phyloP scores from a whole-genome alignment of 2,113 vertebrate species.

The Pterophyllum scalare region DNA sequence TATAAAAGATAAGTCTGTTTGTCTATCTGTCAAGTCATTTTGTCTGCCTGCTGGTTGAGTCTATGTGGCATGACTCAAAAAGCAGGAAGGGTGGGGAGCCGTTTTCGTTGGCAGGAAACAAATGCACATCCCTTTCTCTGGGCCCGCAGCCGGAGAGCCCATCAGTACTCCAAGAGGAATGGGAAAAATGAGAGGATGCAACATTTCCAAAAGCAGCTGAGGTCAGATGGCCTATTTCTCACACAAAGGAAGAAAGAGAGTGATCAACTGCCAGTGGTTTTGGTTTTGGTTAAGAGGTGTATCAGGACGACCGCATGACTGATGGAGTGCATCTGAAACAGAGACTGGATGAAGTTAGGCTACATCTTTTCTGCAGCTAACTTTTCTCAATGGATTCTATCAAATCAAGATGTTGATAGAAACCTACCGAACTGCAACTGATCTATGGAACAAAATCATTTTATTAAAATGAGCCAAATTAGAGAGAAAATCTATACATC shows the following conservation, averaged over 20 bases:
- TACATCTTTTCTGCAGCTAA: background rate
- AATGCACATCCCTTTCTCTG: constrained; percentile 75
- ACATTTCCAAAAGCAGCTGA: constrained; percentile 68
- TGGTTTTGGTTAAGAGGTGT: constrained; percentile 49
- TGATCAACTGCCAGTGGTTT: constrained; percentile 48
- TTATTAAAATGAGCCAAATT: background rate
- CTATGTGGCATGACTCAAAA: constrained; percentile 71
- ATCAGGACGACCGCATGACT: constrained; percentile 27
- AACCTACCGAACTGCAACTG: background rate
- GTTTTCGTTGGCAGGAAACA: constrained; percentile 78
- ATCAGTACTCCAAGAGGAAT: constrained; percentile 49
- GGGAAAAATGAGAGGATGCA: constrained; percentile 64
- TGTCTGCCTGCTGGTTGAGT: constrained; percentile 43
- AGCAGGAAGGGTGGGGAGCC: constrained; percentile 77
- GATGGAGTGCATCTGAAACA: constrained; percentile 27
- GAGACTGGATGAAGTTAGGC: background rate
- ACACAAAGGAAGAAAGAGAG: constrained; percentile 24
- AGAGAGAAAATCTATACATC: background rate
- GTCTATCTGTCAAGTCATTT: constrained; percentile 31
- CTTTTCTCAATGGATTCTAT: constrained; percentile 5
- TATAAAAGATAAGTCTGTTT: constrained; percentile 10
- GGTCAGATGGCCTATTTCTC: constrained; percentile 55
- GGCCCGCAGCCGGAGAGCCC: constrained; percentile 42
- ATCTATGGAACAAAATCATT: background rate
- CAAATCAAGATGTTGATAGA: background rate